Percentiles rank a stretch among this genome's conserved stretches.
Evolutionary conservation across 2,888 invertebrate genomes (phyloP).

Genomic region (Trypoxylon attenuatum): DNA sequence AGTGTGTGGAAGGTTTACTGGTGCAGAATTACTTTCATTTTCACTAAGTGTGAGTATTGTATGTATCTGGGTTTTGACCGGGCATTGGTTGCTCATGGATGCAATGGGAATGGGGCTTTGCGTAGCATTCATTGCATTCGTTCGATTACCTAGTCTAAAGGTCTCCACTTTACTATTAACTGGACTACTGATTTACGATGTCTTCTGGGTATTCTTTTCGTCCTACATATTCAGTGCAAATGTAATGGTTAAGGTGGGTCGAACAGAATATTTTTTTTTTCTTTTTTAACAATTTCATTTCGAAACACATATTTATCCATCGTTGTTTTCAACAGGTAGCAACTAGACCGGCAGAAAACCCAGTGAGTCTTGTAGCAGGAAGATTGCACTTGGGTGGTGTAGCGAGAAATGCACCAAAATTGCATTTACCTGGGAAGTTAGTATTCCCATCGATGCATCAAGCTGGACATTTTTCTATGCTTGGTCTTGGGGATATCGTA

Average conservation of each 20-base stretch:
- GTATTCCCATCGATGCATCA: conserved; percentile 98
- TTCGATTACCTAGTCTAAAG: conserved; percentile 95
- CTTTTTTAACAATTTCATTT: too few species aligned
- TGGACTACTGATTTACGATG: conserved; percentile 95
- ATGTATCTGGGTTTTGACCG: conserved; percentile 97
- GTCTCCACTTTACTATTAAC: conserved; percentile 95
- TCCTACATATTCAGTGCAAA: conserved; percentile 99
- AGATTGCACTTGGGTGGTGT: conserved; percentile 94
- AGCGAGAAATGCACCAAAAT: conserved; percentile 93
- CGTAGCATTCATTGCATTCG: conserved; percentile 98
- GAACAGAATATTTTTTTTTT: too few species aligned
- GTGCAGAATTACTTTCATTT: conserved; percentile 95
- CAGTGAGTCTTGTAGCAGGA: conserved; percentile 94
- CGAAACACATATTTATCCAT: too few species aligned
- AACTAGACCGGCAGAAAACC: conserved; percentile 91
- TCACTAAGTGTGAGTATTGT: conserved; percentile 94
- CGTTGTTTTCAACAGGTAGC: too few species aligned
- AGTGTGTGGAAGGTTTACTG: conserved; percentile 94
- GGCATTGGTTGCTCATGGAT: conserved; percentile 99
- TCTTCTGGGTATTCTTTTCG: conserved; percentile 99
- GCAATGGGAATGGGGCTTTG: conserved; percentile 99
- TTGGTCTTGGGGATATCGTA: conserved; percentile 90
- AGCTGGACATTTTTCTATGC: conserved; percentile 97
- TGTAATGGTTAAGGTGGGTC: conserved; percentile 96
- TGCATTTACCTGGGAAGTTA: conserved; percentile 96